Evolutionary conservation across 2,888 invertebrate genomes (phyloP).

Genomic region (Cerastis rubricosa): DNA sequence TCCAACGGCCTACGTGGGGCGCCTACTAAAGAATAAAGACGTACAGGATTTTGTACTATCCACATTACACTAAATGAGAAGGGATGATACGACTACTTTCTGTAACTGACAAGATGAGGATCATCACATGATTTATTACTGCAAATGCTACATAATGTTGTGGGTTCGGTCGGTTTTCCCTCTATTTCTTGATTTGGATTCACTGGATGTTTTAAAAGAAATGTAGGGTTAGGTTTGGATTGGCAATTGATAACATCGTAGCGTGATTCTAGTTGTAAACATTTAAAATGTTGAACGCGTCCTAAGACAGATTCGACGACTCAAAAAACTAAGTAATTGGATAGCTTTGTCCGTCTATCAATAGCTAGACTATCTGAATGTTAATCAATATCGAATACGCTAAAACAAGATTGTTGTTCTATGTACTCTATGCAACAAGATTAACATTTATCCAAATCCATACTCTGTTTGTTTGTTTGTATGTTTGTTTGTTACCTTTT

Average conservation of each 20-base stretch:
- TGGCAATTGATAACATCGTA: constrained; percentile 2
- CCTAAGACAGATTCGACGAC: background rate
- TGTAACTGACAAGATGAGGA: constrained; percentile 70
- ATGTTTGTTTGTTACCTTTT: too few relatives aligned
- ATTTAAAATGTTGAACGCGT: background rate
- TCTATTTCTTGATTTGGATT: constrained; percentile 44
- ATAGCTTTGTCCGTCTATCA: too few relatives aligned
- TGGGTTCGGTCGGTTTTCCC: constrained; percentile 39
- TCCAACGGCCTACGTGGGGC: constrained; percentile 73
- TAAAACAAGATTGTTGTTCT: background rate
- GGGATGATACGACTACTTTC: constrained; percentile 73
- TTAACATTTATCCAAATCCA: background rate
- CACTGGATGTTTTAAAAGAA: constrained; percentile 18
- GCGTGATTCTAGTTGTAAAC: too few relatives aligned
- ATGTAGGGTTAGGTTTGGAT: background rate
- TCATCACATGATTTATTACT: constrained; percentile 69
- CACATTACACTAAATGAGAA: constrained; percentile 73
- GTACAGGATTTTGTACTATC: constrained; percentile 72
- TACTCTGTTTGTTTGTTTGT: too few relatives aligned
- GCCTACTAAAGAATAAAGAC: constrained; percentile 73
- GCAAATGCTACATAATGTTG: constrained; percentile 64
- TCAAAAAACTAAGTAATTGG: background rate
- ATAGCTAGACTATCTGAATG: background rate
- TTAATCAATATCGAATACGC: background rate
- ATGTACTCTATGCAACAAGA: background rate